Base-by-base conservation (phyloP, 2,797 vertebrate species). In the Acridotheres tristis region DNA sequence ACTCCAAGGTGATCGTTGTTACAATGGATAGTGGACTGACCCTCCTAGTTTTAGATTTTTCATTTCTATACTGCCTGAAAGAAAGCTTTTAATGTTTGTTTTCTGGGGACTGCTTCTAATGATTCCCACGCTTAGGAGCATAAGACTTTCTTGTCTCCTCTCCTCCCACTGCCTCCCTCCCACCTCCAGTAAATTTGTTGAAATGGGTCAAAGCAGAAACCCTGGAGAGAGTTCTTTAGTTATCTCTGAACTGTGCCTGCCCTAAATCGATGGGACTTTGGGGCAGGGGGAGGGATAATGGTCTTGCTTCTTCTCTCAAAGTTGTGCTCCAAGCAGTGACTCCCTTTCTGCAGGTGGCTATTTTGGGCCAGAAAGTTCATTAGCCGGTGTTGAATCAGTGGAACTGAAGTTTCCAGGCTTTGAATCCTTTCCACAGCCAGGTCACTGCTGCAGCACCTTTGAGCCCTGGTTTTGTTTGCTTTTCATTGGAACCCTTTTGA, bases 401-500 rank as follows among this genome's bases (percentile, higher is more conserved):
- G 50, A 79, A 61, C 38, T 80, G 23, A 63, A 72, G 53, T 61
- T 74, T 18, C 23, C 65, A 48, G 45, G 38, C 85, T 89, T 82
- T 91, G 75, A 88, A 72, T 74, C 72, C 78, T 43, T 78, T 61
- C 72, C 51, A 29, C 20, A 30, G 68, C 40, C 53, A 62, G 51
- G 54, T 91, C 92, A 89, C 27, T 0, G 2, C 59, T 68, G 55
- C 30, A 43, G 17, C 43, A 67, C 59, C 48, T 79, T 36, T 84
- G 92, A 94, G 90, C 83, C 40, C 51, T 62, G 74, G 17, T 32
- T 75, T 75, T 65, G 7, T 78, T 90, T 65, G 83, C 85, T 93
- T 90, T 92, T 86, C 53, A 16, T 27, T 36, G 88, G 71, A 89
- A 65, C 48, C 88, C 89, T 63, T 94, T 95, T 90, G 84, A 90